Evolutionary conservation across 2,113 vertebrate genomes (phyloP).

Genomic region (Ptychochromis oligacanthus): DNA sequence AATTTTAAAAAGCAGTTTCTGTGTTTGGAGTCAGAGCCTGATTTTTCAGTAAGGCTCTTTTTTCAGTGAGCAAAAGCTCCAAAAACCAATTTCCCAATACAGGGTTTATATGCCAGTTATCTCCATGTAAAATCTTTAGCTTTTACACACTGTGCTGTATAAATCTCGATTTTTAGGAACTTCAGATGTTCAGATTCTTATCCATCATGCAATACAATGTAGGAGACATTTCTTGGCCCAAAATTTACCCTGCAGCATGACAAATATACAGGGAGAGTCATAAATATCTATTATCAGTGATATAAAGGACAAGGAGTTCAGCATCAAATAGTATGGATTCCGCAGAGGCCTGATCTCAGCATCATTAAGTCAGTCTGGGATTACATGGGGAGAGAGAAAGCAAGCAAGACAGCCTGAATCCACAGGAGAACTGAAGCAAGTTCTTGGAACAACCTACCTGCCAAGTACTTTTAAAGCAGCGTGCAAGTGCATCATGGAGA

Average conservation of each 20-base stretch:
- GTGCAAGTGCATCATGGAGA: slow-evolving; percentile 3
- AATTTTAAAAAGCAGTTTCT: slow-evolving; percentile 21
- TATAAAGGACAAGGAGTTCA: neutral
- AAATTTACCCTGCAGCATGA: neutral
- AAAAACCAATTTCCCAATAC: neutral
- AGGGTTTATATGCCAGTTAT: neutral
- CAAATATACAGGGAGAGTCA: neutral
- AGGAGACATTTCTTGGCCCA: neutral
- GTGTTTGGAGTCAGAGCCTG: slow-evolving; percentile 3
- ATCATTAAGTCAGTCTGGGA: neutral
- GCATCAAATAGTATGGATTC: neutral
- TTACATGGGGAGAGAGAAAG: neutral
- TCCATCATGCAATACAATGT: neutral
- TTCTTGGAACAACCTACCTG: neutral
- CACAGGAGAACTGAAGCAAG: neutral
- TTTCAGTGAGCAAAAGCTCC: neutral
- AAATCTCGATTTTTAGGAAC: neutral
- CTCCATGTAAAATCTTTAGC: neutral
- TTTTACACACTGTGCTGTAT: neutral
- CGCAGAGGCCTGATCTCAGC: neutral
- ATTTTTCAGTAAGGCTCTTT: neutral
- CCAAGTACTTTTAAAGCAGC: slow-evolving; percentile 2
- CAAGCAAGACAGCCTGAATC: neutral
- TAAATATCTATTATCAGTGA: neutral
- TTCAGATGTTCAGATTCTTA: slow-evolving; percentile 6